These are phyloP conservation scores for Helicorthomorpha holstii DNA, from an alignment of 1,140 invertebrate species.

Conservation along the genomic window DNA sequence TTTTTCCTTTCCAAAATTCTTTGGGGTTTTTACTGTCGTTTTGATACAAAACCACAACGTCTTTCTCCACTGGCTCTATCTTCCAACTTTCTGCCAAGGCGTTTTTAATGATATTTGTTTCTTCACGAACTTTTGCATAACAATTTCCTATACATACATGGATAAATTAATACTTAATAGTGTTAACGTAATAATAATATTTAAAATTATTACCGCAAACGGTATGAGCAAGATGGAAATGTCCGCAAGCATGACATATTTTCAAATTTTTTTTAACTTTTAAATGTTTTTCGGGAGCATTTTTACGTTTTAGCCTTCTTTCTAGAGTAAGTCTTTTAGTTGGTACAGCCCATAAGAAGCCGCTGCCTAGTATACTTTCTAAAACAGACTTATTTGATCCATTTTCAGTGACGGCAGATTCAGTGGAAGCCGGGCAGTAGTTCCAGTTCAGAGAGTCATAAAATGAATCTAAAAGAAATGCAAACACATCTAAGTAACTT, in stretches of 20 bases:
- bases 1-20: slow-evolving; percentile 32
- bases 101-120: slow-evolving; percentile 58
- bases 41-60: slow-evolving; percentile 67
- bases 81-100: slow-evolving; percentile 49
- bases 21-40: slow-evolving; percentile 41
- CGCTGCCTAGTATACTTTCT: slow-evolving; percentile 34
- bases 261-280: slow-evolving; percentile 52
- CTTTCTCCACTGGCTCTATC: slow-evolving; percentile 53
- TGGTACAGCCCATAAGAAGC: slow-evolving; percentile 64
- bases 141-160: slow-evolving; percentile 41
- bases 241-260: slow-evolving; percentile 58
- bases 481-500: too few species aligned
- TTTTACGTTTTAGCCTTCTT: slow-evolving; percentile 44
- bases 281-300: slow-evolving; percentile 43
- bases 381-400: neutral
- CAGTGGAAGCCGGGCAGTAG: neutral
- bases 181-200: neutral
- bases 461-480: too few species aligned
- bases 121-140: slow-evolving; percentile 56
- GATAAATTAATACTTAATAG: neutral
- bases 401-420: neutral
- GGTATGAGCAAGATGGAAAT: slow-evolving; percentile 50
- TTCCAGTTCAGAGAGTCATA: neutral
- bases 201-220: slow-evolving; percentile 49
- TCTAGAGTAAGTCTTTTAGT: slow-evolving; percentile 55